Base-by-base conservation (phyloP, 2,888 invertebrate genomes). In the Leptopilina myrica region DNA sequence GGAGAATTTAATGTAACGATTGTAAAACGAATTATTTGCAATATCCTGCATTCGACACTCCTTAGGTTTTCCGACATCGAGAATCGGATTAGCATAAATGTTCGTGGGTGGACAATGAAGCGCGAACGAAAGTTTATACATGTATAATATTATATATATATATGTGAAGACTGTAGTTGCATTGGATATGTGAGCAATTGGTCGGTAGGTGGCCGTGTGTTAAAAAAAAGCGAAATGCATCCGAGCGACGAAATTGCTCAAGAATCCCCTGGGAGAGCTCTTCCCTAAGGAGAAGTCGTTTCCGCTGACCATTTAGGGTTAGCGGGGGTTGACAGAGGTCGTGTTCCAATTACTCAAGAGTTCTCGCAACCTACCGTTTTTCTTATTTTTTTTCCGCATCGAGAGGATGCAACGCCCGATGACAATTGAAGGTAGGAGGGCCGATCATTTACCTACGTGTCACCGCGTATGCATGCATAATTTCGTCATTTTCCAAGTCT, bases 271-370 rank as follows among this genome's bases (percentile, higher is more conserved):
- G n/a, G 75, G 66, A 76, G 77, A 76, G 77, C 81, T 49, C 49
- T 82, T 83, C 83, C 78, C 81, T 76, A 80, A 77, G 76, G 76
- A 26, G 77, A 69, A 65, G 85, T 86, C 89, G 88, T 90, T 90
- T 89, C 89, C 89, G 89, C 83, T 89, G 88, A 83, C 90, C 90
- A 88, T 91, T 87, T 90, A 89, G 87, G 89, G 89, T 85, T 85
- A 87, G 89, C 89, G 90, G 89, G 88, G 88, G 89, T 89, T 90
- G 89, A 84, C 88, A 88, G 88, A 90, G 89, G 88, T 88, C 88
- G 87, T 89, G 90, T 91, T 90, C 91, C 90, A 90, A 91, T 91
- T 91, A 90, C 90, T 90, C 90, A 90, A 91, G 86, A 85, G 84
- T 80, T 82, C 81, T 87, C 49, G 84, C 85, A 89, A 62, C 88